phyloP scores from a whole-genome alignment of 2,888 invertebrate species.

The Andrena trimmerana region DNA sequence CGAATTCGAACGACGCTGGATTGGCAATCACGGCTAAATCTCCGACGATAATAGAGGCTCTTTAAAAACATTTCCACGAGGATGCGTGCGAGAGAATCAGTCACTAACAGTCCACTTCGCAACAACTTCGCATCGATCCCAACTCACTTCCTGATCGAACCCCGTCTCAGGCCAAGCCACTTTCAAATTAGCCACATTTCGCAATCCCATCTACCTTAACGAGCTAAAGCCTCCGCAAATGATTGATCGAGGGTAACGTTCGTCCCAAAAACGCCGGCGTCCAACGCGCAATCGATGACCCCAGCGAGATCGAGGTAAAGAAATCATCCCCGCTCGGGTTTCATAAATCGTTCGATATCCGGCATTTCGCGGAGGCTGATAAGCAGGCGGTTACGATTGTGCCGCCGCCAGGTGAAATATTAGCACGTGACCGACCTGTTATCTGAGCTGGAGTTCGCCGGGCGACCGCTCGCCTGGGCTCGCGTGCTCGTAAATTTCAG shows the following conservation, averaged over 20 bases:
- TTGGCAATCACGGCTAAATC: not conserved
- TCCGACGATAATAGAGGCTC: not conserved
- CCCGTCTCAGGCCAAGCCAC: too few species aligned
- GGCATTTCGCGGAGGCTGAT: constrained; percentile 51
- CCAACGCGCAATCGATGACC: not conserved
- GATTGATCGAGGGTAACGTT: too few species aligned
- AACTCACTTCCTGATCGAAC: too few species aligned
- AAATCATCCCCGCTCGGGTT: not conserved
- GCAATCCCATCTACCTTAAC: too few species aligned
- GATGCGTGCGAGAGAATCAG: too few species aligned
- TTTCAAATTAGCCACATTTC: too few species aligned
- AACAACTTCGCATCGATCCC: too few species aligned
- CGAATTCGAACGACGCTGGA: not conserved
- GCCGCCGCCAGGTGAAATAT: constrained; percentile 56
- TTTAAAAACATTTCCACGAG: too few species aligned
- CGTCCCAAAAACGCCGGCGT: too few species aligned
- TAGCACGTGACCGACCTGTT: constrained; percentile 57
- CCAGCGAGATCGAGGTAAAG: not conserved
- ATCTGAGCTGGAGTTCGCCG: constrained; percentile 46
- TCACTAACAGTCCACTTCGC: too few species aligned
- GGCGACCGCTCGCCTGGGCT: constrained; percentile 25
- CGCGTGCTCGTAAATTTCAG: constrained; percentile 65
- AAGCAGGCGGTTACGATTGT: constrained; percentile 42
- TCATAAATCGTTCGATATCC: constrained; percentile 64
- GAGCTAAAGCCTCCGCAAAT: too few species aligned